These are phyloP conservation scores for Dolichoris vasculosae DNA, from an alignment of 1,140 invertebrate genomes.

Conservation along the genomic window DNA sequence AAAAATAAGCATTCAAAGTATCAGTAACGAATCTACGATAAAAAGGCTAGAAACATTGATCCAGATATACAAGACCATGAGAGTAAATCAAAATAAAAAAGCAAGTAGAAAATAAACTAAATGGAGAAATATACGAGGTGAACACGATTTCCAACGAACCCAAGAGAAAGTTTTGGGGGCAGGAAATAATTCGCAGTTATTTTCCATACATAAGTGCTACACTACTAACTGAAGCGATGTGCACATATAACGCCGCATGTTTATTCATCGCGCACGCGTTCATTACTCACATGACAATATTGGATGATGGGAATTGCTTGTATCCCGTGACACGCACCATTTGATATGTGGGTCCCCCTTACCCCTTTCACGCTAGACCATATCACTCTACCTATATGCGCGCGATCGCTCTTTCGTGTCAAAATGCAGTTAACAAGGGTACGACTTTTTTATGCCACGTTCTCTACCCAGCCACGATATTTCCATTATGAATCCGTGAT, in stretches of 20 bases:
- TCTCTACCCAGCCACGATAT: background rate
- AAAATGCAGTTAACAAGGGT: constrained; percentile 37
- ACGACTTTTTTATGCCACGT: constrained; percentile 16
- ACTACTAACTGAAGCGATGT: background rate
- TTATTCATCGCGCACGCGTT: constrained; percentile 71
- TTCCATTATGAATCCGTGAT: constrained; percentile 39
- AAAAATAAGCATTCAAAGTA: background rate
- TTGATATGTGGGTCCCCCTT: constrained; percentile 69
- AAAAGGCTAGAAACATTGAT: constrained; percentile 8
- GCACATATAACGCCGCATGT: constrained; percentile 62
- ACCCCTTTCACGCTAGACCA: background rate
- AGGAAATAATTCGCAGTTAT: constrained; percentile 33
- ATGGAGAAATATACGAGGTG: background rate
- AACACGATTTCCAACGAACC: constrained; percentile 19
- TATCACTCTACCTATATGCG: background rate
- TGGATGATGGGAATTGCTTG: constrained; percentile 73
- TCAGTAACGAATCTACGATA: background rate
- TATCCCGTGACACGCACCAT: constrained; percentile 71
- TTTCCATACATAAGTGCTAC: constrained; percentile 58
- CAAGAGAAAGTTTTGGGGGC: background rate
- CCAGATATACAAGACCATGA: background rate
- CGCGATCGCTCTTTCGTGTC: constrained; percentile 18
- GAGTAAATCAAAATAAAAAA: too few relatives aligned
- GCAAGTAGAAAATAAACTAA: background rate
- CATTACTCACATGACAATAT: constrained; percentile 75